Conservation (phyloP, 2,888 invertebrate genomes). For the Drosophila imparisetae region DNA sequence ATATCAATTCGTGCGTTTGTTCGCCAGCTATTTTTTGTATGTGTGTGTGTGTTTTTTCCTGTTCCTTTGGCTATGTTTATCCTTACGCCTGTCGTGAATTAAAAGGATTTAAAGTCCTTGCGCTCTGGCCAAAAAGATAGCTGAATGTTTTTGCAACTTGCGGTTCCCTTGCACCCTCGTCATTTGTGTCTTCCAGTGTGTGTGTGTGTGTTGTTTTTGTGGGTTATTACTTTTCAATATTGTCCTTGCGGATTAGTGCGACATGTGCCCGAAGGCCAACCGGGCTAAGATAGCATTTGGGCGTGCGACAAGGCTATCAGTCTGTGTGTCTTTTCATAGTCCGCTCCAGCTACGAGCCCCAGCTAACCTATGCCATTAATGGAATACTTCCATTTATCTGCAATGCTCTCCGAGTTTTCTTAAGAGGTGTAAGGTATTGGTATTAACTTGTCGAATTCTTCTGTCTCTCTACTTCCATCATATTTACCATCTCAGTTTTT, state of each 20-base stretch:
- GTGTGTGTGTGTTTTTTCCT: conserved; percentile 16
- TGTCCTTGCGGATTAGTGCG: conserved; percentile 84
- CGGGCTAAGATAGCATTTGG: conserved; percentile 24
- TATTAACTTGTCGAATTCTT: background rate
- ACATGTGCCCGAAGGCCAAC: conserved; percentile 71
- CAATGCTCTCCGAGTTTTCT: background rate
- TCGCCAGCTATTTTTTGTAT: conserved; percentile 21
- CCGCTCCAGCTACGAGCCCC: conserved; percentile 35
- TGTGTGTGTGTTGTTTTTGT: conserved; percentile 73
- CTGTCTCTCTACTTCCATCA: background rate
- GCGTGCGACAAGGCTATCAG: conserved; percentile 33
- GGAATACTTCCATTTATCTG: background rate
- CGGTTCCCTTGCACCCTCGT: conserved; percentile 73
- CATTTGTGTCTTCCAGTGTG: conserved; percentile 34
- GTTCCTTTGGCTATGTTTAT: conserved; percentile 42
- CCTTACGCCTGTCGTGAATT: conserved; percentile 78
- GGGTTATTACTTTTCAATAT: conserved; percentile 85
- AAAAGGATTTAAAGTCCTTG: conserved; percentile 77
- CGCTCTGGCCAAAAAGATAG: conserved; percentile 66
- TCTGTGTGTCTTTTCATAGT: conserved; percentile 5
- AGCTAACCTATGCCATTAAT: conserved; percentile 7
- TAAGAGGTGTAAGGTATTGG: background rate
- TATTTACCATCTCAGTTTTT: background rate
- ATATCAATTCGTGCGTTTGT: conserved; percentile 77
- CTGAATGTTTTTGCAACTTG: conserved; percentile 74